phyloP scores from a whole-genome alignment of 2,888 invertebrate genomes.

The Luperina nickerlii region DNA sequence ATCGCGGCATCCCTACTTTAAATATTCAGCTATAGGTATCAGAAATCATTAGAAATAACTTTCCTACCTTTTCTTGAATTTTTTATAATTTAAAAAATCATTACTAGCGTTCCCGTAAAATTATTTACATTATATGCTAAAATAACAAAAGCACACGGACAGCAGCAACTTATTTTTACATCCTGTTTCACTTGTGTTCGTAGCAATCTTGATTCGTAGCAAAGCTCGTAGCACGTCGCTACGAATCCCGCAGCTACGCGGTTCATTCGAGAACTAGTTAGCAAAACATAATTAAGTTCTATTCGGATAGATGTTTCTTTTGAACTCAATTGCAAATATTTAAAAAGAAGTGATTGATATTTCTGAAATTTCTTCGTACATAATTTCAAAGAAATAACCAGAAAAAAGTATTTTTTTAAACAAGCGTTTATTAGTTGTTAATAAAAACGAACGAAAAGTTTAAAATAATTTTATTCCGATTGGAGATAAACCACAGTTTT shows the following conservation, averaged over 20 bases:
- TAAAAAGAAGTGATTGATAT: not conserved
- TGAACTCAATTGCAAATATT: not conserved
- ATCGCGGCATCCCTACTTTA: too few species aligned
- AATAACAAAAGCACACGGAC: not conserved
- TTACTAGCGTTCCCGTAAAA: not conserved
- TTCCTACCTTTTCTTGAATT: not conserved
- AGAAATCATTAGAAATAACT: not conserved
- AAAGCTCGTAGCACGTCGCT: slow-evolving; percentile 17
- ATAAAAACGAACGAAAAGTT: too few species aligned
- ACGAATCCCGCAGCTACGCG: not conserved
- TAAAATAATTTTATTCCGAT: too few species aligned
- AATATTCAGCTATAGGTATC: not conserved
- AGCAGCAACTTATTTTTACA: not conserved
- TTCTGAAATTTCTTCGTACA: not conserved
- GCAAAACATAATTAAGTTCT: not conserved
- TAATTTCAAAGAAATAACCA: not conserved
- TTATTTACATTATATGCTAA: too few species aligned
- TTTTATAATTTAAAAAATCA: not conserved
- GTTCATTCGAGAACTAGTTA: not conserved
- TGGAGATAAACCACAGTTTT: too few species aligned
- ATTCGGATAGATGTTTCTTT: not conserved
- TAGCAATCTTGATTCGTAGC: slow-evolving; percentile 16
- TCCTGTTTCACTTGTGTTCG: not conserved
- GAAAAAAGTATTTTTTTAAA: not conserved
- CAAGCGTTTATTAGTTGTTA: too few species aligned